Evolutionary conservation across 2,888 invertebrate genomes (phyloP).

Genomic region (Sinohyriopsis cumingii): DNA sequence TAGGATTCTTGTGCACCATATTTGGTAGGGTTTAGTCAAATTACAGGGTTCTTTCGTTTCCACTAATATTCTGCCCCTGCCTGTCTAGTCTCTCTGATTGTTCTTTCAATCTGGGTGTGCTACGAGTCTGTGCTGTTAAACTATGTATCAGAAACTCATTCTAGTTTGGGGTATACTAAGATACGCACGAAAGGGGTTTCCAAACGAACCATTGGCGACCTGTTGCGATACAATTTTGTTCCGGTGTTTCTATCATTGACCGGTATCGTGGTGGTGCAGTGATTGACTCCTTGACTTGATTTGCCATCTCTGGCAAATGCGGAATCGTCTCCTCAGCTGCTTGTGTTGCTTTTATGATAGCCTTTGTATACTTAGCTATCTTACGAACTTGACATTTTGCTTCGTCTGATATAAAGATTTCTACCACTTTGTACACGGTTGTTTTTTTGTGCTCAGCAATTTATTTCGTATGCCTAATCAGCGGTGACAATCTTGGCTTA

Average conservation of each 20-base stretch:
- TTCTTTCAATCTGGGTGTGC: constrained; percentile 27
- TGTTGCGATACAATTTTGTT: too few relatives aligned
- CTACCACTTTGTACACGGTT: too few relatives aligned
- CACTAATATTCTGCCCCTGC: constrained; percentile 22
- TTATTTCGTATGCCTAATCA: too few relatives aligned
- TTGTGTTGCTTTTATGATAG: too few relatives aligned
- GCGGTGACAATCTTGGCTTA: too few relatives aligned
- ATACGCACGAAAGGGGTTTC: constrained; percentile 32
- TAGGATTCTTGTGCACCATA: constrained; percentile 14
- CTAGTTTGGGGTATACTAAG: too few relatives aligned
- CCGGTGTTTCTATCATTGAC: constrained; percentile 46
- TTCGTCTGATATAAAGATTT: too few relatives aligned
- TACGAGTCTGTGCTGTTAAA: constrained; percentile 3
- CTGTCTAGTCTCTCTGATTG: constrained; percentile 24
- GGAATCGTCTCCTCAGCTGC: too few relatives aligned
- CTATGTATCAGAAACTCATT: background rate
- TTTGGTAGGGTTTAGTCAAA: constrained; percentile 32
- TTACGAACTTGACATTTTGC: too few relatives aligned
- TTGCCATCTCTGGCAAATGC: constrained; percentile 25
- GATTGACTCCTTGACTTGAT: constrained; percentile 15
- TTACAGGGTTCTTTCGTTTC: constrained; percentile 20
- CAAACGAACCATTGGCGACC: constrained; percentile 43
- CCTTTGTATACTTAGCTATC: too few relatives aligned
- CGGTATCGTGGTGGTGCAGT: constrained; percentile 28
- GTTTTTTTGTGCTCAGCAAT: too few relatives aligned